These are phyloP conservation scores for Lates japonicus DNA, from an alignment of 2,797 vertebrate genomes.

Conservation along the genomic window DNA sequence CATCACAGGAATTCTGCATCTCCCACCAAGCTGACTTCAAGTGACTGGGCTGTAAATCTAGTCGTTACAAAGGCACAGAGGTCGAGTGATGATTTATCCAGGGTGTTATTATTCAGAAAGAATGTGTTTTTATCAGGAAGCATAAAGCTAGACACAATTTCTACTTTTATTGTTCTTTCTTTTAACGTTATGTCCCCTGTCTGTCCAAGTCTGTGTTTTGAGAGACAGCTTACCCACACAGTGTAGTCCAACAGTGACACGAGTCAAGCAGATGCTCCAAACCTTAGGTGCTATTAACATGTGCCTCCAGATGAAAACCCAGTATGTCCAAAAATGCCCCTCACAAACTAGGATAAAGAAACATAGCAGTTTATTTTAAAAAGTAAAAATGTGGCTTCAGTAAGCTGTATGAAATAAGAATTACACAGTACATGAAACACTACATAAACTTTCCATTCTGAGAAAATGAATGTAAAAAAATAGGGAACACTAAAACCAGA, in stretches of 20 bases:
- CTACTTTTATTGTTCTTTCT: conserved; percentile 24
- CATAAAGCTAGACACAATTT: conserved; percentile 6
- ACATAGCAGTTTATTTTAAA: background rate
- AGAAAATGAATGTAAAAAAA: background rate
- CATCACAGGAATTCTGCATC: conserved; percentile 52
- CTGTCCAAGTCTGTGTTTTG: conserved; percentile 14
- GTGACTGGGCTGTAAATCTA: conserved; percentile 18
- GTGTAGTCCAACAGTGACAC: conserved; percentile 10
- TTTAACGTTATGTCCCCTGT: conserved; percentile 31
- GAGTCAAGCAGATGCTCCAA: background rate
- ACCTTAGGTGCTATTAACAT: background rate
- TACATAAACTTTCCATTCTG: conserved; percentile 7
- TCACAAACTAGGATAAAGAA: background rate
- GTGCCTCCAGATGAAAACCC: conserved; percentile 7
- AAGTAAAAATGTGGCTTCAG: background rate
- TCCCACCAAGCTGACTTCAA: conserved; percentile 29
- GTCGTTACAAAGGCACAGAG: background rate
- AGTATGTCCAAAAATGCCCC: background rate
- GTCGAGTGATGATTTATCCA: conserved; percentile 21
- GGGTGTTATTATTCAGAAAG: conserved; percentile 18
- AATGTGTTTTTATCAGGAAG: conserved; percentile 28
- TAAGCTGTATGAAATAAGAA: background rate
- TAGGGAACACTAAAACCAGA: conserved; percentile 11
- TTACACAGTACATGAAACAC: background rate
- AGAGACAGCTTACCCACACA: conserved; percentile 12